Base-by-base conservation (phyloP, 2,888 invertebrate genomes). In the Polyommatus iphigenia region DNA sequence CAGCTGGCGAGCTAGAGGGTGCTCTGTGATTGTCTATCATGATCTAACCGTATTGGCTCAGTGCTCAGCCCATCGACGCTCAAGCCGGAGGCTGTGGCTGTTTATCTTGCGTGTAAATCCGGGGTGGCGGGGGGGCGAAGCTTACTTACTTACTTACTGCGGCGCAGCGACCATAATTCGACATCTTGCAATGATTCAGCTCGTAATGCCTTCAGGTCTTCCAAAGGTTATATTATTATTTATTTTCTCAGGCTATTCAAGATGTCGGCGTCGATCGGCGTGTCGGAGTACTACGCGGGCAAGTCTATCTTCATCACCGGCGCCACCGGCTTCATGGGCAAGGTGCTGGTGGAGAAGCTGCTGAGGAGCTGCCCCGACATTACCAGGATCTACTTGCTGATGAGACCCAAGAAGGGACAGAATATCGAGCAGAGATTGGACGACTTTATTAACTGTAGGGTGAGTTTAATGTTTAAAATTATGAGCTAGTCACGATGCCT, bases 301-400 rank as follows among this genome's bases (percentile, higher is more conserved):
- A 95, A 95, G 83, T 91, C 94, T 1, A 90, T 98, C 3, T 95
- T 98, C 83, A 94, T 98, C 76, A 98, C 98, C 0, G 98, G 98
- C 0, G 96, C 96, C 0, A 97, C 97, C 0, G 98, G 98, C 1
- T 98, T 98, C 84, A 95, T 98, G 93, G 98, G 98, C 7, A 98
- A 98, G 89, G 96, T 97, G 4, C 89, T 98, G 24, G 94, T 98
- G 15, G 97, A 97, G 85, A 98, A 98, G 85, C 88, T 98, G 0
- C 90, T 98, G 0, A 90, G 96, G 79, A 95, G 95, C 79, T 97
- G 97, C 83, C 96, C 97, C 0, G 95, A 96, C 76, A 84, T 97
- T n/a, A 94, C 91, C 24, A 94, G 87, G 76, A 94, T 98, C 79
- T 98, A 96, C 84, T 84, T 97, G 73, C 88, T 98, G 76, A 95